A percentile compares a stretch with the other conserved stretches of the same genome.
Conservation (phyloP, 2,113 vertebrate species). For the Platanista minor region DNA sequence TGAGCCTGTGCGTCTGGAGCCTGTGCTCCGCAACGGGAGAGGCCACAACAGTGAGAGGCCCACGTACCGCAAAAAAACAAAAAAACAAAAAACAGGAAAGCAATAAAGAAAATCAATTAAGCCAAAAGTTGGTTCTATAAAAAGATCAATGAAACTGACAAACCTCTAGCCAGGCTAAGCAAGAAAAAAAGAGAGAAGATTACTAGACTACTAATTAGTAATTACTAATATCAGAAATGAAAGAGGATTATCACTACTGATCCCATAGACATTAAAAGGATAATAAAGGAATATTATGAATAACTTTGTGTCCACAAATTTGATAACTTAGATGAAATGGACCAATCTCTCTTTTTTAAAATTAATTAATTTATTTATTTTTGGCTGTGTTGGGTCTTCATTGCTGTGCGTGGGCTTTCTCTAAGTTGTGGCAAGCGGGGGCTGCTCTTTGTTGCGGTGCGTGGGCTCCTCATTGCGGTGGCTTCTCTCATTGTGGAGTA, state of each 20-base stretch:
- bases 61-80: no score
- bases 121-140: background rate
- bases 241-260: background rate
- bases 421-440: no score
- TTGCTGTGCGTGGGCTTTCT: no score
- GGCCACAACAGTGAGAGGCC: no score
- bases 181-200: background rate
- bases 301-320: background rate
- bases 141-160: background rate
- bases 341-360: no score
- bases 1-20: no score
- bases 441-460: no score
- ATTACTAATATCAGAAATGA: slow-evolving; percentile 5
- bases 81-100: background rate
- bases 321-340: background rate
- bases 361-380: no score
- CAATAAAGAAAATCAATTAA: slow-evolving; percentile 28
- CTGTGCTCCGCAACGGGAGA: no score
- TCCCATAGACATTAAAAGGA: background rate
- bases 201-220: background rate
- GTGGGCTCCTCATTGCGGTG: no score
- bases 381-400: no score
- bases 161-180: background rate
- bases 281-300: background rate
- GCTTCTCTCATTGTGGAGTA: no score